Evolutionary conservation across 2,888 invertebrate genomes (phyloP).

Genomic region (Dendrolimus houi): DNA sequence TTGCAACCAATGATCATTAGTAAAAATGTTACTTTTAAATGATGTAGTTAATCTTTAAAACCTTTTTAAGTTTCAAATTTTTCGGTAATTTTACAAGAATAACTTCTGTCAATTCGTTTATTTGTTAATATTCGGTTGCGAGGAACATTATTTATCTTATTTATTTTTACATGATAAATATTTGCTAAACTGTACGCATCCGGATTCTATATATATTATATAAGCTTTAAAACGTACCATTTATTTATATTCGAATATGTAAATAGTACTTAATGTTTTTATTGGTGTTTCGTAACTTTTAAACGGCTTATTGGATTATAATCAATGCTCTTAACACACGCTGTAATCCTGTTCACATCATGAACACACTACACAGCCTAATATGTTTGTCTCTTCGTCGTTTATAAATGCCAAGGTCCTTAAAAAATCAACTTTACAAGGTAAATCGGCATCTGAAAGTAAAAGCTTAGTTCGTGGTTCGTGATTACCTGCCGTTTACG

Average conservation of each 20-base stretch:
- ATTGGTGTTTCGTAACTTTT: conserved; percentile 7
- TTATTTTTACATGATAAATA: neutral
- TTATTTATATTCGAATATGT: neutral
- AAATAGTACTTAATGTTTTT: conserved; percentile 1
- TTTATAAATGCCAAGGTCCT: conserved; percentile 53
- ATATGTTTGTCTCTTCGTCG: conserved; percentile 46
- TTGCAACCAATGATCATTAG: too few species aligned
- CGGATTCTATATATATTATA: neutral
- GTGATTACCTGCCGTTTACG: neutral
- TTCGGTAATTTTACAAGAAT: neutral
- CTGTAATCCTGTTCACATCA: conserved; percentile 21
- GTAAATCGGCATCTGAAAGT: conserved; percentile 28
- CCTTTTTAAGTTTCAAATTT: too few species aligned
- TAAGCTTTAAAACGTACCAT: neutral
- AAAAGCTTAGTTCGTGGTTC: conserved; percentile 17
- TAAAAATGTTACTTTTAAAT: too few species aligned
- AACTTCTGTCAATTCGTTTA: neutral
- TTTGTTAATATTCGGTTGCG: neutral
- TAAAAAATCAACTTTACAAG: conserved; percentile 31
- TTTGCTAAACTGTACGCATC: neutral
- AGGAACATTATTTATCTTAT: neutral
- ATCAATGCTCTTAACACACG: conserved; percentile 26
- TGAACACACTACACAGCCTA: conserved; percentile 16
- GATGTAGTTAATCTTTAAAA: too few species aligned
- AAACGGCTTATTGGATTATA: conserved; percentile 27